Conservation (phyloP, 2,888 invertebrate species). For the Slavum lentiscoides region DNA sequence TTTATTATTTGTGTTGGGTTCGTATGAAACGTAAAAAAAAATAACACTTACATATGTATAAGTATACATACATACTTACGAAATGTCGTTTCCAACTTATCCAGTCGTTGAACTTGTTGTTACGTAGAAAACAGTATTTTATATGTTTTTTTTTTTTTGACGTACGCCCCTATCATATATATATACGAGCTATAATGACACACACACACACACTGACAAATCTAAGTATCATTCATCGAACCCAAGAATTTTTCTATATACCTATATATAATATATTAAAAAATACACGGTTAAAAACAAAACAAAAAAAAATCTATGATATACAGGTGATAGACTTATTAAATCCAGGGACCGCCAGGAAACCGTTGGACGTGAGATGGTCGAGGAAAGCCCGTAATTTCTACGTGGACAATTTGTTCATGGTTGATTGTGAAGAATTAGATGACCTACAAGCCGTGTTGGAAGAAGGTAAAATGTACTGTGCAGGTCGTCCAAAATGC, state of each 20-base stretch:
- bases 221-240: neutral
- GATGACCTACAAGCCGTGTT: slow-evolving; percentile 90
- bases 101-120: slow-evolving; percentile 31
- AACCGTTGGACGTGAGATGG: slow-evolving; percentile 89
- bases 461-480: slow-evolving; percentile 76
- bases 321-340: slow-evolving; percentile 87
- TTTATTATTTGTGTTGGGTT: neutral
- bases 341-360: slow-evolving; percentile 80
- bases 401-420: slow-evolving; percentile 95
- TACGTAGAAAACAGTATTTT: neutral
- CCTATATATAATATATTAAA: neutral
- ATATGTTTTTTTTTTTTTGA: neutral
- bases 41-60: neutral
- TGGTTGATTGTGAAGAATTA: slow-evolving; percentile 88
- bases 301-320: neutral
- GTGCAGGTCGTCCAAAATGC: too few species aligned
- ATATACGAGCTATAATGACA: neutral
- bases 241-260: neutral
- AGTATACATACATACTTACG: neutral
- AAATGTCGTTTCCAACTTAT: neutral
- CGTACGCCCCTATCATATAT: too few species aligned
- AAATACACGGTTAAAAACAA: neutral
- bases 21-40: neutral
- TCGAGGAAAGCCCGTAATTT: slow-evolving; percentile 90
- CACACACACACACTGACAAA: neutral